Evolutionary conservation across 2,888 invertebrate genomes (phyloP).

Genomic region (Ditylenchus weischeri): DNA sequence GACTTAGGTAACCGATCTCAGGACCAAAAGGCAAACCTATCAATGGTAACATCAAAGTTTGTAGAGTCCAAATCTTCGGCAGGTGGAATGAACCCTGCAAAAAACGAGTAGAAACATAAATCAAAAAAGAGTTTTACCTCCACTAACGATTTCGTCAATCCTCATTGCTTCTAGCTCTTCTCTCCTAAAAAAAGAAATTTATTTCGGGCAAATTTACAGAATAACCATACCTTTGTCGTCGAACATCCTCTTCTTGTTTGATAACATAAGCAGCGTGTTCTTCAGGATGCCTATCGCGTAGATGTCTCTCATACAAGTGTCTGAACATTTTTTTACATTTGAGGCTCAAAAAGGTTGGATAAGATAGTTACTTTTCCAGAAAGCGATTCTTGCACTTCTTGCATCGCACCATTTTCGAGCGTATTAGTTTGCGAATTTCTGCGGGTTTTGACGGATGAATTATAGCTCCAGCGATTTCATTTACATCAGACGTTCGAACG

Average conservation of each 20-base stretch:
- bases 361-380: slow-evolving; percentile 36
- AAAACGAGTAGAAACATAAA: too few relatives aligned
- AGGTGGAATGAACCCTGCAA: slow-evolving; percentile 57
- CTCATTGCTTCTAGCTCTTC: slow-evolving; percentile 52
- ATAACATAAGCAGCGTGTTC: slow-evolving; percentile 51
- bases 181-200: slow-evolving; percentile 26
- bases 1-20: neutral
- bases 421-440: slow-evolving; percentile 48
- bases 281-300: slow-evolving; percentile 51
- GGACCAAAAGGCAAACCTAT: slow-evolving; percentile 22
- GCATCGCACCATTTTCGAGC: slow-evolving; percentile 56
- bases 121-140: slow-evolving; percentile 34
- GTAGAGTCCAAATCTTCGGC: slow-evolving; percentile 48
- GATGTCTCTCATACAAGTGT: slow-evolving; percentile 51
- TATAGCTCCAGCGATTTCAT: slow-evolving; percentile 36
- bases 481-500: slow-evolving; percentile 30
- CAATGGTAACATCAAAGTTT: slow-evolving; percentile 34
- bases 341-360: too few relatives aligned
- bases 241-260: slow-evolving; percentile 54
- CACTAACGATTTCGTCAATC: slow-evolving; percentile 54
- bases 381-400: slow-evolving; percentile 57
- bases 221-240: slow-evolving; percentile 35
- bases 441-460: slow-evolving; percentile 48
- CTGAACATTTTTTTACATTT: neutral
- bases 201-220: neutral